Conservation (phyloP, 2,888 invertebrate species). For the Gryllus longicercus region DNA sequence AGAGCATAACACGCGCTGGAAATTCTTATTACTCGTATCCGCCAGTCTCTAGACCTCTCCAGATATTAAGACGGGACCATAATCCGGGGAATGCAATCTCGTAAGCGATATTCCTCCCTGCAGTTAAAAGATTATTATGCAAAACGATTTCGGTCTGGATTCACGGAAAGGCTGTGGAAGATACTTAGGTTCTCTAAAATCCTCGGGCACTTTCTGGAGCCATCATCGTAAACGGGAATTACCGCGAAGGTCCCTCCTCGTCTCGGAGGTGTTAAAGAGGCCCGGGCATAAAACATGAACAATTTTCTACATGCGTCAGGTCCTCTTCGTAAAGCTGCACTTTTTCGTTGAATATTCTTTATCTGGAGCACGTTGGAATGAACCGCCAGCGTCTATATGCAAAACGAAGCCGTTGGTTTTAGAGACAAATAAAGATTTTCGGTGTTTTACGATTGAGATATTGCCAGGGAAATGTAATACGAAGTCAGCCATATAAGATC, state of each 20-base stretch:
- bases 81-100: constrained; percentile 17
- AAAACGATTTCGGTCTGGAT: constrained; percentile 17
- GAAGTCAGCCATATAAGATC: no score
- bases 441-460: no score
- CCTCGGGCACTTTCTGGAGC: constrained; percentile 3
- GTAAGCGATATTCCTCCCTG: background rate
- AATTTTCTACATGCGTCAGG: background rate
- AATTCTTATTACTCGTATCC: constrained; percentile 17
- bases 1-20: background rate
- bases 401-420: no score
- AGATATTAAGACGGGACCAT: background rate
- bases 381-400: no score
- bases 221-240: background rate
- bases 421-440: no score
- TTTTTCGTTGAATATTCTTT: no score
- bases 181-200: constrained; percentile 2
- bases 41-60: background rate
- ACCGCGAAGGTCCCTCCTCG: background rate
- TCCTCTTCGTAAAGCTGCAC: no score
- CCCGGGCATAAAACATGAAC: background rate
- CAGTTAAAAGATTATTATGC: background rate
- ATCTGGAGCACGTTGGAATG: no score
- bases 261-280: background rate
- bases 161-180: background rate
- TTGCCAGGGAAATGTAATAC: no score